Conservation (phyloP, 53 echinoderm and acorn worm species). For the Antedon mediterranea region DNA sequence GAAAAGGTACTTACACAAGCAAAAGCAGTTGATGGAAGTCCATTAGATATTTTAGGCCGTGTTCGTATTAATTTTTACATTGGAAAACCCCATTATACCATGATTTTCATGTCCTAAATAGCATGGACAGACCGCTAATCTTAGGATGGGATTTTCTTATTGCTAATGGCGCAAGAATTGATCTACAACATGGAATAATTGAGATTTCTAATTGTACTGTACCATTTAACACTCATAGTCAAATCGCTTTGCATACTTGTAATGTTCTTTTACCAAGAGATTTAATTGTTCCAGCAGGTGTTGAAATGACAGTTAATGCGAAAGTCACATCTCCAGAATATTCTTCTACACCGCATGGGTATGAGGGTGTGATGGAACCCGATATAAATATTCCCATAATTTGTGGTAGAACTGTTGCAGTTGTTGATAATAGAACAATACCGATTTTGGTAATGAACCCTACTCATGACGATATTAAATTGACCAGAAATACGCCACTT, state of each 20-base stretch:
- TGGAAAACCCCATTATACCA: not conserved
- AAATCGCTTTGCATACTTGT: not conserved
- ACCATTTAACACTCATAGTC: not conserved
- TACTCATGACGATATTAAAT: not conserved
- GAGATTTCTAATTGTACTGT: not conserved
- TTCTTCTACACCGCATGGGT: not conserved
- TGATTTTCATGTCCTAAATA: not conserved
- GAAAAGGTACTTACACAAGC: not conserved
- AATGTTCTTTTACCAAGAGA: not conserved
- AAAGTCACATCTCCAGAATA: not conserved
- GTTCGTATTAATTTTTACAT: not conserved
- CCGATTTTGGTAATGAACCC: not conserved
- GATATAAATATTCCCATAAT: not conserved
- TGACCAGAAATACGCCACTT: not conserved
- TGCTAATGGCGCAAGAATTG: not conserved
- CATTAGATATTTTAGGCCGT: not conserved
- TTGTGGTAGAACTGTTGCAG: not conserved
- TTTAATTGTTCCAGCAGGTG: not conserved
- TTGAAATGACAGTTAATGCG: not conserved
- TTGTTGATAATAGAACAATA: not conserved
- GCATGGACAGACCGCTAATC: not conserved
- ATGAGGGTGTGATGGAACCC: not conserved
- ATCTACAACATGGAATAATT: not conserved
- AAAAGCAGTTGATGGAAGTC: not conserved
- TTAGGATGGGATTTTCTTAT: not conserved